These are phyloP conservation scores for Pterostichus madidus DNA, from an alignment of 2,888 invertebrate species.

Conservation along the genomic window DNA sequence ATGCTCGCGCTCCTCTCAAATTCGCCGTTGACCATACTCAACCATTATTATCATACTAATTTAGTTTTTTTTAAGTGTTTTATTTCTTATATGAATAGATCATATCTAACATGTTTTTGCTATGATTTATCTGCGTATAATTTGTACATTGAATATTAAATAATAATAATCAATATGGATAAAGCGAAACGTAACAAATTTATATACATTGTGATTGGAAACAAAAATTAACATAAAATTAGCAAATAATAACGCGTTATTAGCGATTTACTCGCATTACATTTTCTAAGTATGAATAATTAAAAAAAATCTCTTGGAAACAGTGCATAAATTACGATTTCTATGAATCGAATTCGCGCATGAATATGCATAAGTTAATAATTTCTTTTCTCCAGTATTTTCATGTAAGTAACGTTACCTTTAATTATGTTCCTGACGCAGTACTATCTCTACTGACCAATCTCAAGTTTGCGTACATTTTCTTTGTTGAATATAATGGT, in stretches of 20 bases:
- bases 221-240: conserved; percentile 30
- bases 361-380: conserved; percentile 59
- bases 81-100: too few species aligned
- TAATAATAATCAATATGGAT: too few species aligned
- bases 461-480: conserved; percentile 54
- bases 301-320: conserved; percentile 50
- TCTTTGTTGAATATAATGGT: conserved; percentile 52
- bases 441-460: conserved; percentile 51
- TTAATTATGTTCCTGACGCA: conserved; percentile 60
- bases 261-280: conserved; percentile 19
- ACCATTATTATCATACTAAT: too few species aligned
- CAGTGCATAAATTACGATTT: conserved; percentile 54
- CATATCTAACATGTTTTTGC: too few species aligned
- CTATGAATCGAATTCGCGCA: conserved; percentile 57
- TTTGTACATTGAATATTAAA: too few species aligned
- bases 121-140: too few species aligned
- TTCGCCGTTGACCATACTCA: too few species aligned
- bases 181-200: too few species aligned
- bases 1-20: too few species aligned
- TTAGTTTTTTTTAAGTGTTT: too few species aligned
- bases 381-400: conserved; percentile 62
- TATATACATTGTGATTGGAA: too few species aligned
- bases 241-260: conserved; percentile 35
- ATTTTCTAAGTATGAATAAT: conserved; percentile 51
- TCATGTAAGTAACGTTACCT: conserved; percentile 60